phyloP scores from a whole-genome alignment of 2,113 vertebrate species.

The Gasterosteus nipponicus region DNA sequence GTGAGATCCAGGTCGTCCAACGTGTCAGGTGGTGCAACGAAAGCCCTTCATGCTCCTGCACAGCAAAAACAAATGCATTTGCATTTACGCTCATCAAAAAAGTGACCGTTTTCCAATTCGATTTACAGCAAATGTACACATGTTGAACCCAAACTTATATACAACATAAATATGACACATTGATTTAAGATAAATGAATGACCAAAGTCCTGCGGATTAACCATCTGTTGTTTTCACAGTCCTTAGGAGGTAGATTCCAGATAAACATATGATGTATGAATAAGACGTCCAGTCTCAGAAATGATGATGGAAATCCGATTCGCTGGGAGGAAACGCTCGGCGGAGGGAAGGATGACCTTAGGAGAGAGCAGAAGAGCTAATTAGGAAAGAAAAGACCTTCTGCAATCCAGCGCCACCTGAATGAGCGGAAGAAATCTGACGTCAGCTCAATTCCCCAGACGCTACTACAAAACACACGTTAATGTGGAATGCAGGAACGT shows the following conservation, averaged over 20 bases:
- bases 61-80: neutral
- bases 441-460: conserved; percentile 68
- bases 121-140: neutral
- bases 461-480: conserved; percentile 34
- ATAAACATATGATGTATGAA: neutral
- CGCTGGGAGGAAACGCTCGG: conserved; percentile 49
- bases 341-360: conserved; percentile 46
- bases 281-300: conserved; percentile 12
- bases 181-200: neutral
- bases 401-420: conserved; percentile 54
- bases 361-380: conserved; percentile 54
- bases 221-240: neutral
- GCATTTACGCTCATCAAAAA: neutral
- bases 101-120: neutral
- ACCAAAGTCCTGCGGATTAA: neutral
- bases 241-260: neutral
- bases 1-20: neutral
- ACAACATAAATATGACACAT: neutral
- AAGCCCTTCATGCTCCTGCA: neutral
- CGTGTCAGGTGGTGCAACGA: conserved; percentile 8
- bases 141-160: neutral
- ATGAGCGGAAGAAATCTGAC: conserved; percentile 72
- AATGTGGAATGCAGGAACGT: conserved; percentile 18
- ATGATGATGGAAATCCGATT: conserved; percentile 33
- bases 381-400: conserved; percentile 66